phyloP scores from a whole-genome alignment of 2,888 invertebrate genomes.

The Neria commutata region DNA sequence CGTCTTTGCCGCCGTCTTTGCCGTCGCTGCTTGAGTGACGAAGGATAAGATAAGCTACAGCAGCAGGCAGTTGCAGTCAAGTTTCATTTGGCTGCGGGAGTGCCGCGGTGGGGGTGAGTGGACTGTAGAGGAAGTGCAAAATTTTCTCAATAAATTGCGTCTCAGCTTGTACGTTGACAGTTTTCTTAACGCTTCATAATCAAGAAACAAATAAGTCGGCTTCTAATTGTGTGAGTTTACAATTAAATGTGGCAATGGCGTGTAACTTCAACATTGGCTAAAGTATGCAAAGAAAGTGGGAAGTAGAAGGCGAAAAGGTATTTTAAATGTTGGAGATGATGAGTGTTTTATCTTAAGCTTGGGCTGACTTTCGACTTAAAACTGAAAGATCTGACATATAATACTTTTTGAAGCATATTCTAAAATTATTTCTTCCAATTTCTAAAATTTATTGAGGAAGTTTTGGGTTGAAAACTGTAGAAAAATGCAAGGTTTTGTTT shows the following conservation, averaged over 20 bases:
- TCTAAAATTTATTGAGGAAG: too few species aligned
- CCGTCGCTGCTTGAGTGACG: slow-evolving; percentile 45
- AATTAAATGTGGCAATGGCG: not conserved
- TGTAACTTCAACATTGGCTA: not conserved
- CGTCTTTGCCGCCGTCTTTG: slow-evolving; percentile 19
- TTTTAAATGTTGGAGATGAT: too few species aligned
- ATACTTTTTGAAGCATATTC: too few species aligned
- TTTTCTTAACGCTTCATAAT: slow-evolving; percentile 61
- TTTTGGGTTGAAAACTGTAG: too few species aligned
- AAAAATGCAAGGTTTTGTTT: too few species aligned
- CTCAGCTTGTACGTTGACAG: slow-evolving; percentile 55
- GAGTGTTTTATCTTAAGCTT: too few species aligned
- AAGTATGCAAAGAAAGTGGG: not conserved
- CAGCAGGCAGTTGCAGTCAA: slow-evolving; percentile 5
- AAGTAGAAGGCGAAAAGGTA: too few species aligned
- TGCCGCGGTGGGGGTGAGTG: not conserved
- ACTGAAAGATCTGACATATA: too few species aligned
- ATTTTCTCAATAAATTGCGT: slow-evolving; percentile 57
- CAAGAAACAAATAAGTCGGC: slow-evolving; percentile 58
- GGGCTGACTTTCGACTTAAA: too few species aligned
- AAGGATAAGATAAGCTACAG: slow-evolving; percentile 50
- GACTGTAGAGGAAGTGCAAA: slow-evolving; percentile 33
- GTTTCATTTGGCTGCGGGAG: not conserved
- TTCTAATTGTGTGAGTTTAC: slow-evolving; percentile 46
- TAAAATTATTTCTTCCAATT: too few species aligned